Conservation (phyloP, 2,888 invertebrate genomes). For the Malacosoma neustria region DNA sequence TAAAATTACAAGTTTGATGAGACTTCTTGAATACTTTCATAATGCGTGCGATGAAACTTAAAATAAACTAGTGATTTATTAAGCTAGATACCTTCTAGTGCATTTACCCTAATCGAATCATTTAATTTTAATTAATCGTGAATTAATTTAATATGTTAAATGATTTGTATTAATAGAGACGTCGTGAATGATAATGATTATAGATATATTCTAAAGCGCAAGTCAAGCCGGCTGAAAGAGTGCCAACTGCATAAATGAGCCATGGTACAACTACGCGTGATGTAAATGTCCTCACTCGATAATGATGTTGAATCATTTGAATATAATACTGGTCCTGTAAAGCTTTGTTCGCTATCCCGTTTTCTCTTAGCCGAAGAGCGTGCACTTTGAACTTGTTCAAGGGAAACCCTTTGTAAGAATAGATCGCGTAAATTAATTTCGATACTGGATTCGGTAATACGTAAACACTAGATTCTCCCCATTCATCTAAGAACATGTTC, state of each 20-base stretch:
- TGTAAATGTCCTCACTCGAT: constrained; percentile 7
- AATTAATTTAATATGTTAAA: no score
- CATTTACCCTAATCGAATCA: no score
- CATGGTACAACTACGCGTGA: constrained; percentile 25
- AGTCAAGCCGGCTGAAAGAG: constrained; percentile 15
- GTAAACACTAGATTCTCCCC: constrained; percentile 19
- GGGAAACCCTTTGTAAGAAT: constrained; percentile 46
- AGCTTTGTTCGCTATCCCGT: constrained; percentile 26
- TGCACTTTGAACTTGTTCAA: constrained; percentile 19
- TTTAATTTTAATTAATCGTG: no score
- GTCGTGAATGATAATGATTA: constrained; percentile 7
- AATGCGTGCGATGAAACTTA: no score
- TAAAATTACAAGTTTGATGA: no score
- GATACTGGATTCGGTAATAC: constrained; percentile 22
- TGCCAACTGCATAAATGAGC: constrained; percentile 25
- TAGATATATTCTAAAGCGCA: constrained; percentile 20
- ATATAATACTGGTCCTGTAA: constrained; percentile 15
- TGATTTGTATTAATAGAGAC: no score
- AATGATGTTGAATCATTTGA: constrained; percentile 12
- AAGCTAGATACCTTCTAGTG: no score
- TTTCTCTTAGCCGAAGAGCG: constrained; percentile 29
- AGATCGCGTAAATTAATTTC: constrained; percentile 35
- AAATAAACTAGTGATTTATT: no score
- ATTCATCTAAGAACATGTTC: constrained; percentile 23
- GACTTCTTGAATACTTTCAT: no score